These are phyloP conservation scores for Morelia viridis DNA, from an alignment of 2,797 vertebrate genomes.

Conservation along the genomic window DNA sequence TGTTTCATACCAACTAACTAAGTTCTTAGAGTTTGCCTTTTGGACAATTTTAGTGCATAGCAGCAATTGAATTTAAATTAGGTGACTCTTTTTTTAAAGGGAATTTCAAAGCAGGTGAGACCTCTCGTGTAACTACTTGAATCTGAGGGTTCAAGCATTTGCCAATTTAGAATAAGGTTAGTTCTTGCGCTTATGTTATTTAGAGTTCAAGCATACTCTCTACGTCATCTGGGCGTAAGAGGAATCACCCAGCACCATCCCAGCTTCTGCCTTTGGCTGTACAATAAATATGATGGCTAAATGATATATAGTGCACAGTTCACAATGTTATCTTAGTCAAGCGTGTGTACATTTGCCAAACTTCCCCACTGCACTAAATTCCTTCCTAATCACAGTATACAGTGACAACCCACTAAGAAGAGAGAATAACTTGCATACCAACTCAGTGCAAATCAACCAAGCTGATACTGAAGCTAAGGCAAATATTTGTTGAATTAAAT, in stretches of 20 bases:
- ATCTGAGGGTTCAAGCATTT: neutral
- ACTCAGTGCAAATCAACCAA: neutral
- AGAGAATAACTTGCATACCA: neutral
- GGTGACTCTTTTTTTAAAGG: neutral
- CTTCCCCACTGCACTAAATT: accelerated
- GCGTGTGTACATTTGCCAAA: neutral
- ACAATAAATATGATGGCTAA: neutral
- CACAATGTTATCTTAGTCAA: neutral
- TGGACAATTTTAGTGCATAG: neutral
- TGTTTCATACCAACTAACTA: neutral
- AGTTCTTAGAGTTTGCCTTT: neutral
- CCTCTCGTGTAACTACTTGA: neutral
- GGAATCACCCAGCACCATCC: neutral
- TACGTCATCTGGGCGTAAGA: neutral
- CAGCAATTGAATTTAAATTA: neutral
- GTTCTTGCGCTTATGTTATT: neutral
- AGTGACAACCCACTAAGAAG: neutral
- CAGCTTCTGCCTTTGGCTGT: neutral
- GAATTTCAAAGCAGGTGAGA: neutral
- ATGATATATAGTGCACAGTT: neutral
- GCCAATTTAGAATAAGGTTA: neutral
- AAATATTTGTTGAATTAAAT: neutral
- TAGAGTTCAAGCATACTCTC: neutral
- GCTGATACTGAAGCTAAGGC: neutral
- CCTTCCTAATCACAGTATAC: neutral